Conservation (phyloP, 1,140 invertebrate genomes). For the Bombus ignitus region DNA sequence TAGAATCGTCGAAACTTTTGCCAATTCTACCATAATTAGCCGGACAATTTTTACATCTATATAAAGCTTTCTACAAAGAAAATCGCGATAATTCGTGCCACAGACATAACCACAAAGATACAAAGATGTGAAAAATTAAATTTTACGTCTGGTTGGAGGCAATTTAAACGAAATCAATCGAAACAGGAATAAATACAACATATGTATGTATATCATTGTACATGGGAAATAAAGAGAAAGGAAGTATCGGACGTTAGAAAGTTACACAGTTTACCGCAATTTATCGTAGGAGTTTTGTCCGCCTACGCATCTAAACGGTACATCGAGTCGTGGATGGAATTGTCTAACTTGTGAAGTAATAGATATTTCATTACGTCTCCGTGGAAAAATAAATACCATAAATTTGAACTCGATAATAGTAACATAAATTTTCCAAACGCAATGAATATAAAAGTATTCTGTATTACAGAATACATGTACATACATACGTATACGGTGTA, state of each 20-base stretch:
- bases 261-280: background rate
- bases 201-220: background rate
- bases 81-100: too few relatives aligned
- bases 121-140: too few relatives aligned
- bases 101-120: too few relatives aligned
- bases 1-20: too few relatives aligned
- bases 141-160: too few relatives aligned
- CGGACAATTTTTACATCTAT: too few relatives aligned
- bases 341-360: constrained; percentile 4
- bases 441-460: too few relatives aligned
- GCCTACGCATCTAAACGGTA: background rate
- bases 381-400: background rate
- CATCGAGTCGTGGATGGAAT: background rate
- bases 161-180: background rate
- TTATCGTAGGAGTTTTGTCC: background rate
- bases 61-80: too few relatives aligned
- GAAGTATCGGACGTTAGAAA: background rate
- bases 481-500: too few relatives aligned
- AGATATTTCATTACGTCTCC: background rate
- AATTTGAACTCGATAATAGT: background rate
- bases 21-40: too few relatives aligned
- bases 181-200: background rate
- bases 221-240: background rate
- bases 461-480: too few relatives aligned
- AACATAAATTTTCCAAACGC: background rate